Base-by-base conservation (phyloP, 2,113 vertebrate genomes). In the Choloepus hoffmanni region DNA sequence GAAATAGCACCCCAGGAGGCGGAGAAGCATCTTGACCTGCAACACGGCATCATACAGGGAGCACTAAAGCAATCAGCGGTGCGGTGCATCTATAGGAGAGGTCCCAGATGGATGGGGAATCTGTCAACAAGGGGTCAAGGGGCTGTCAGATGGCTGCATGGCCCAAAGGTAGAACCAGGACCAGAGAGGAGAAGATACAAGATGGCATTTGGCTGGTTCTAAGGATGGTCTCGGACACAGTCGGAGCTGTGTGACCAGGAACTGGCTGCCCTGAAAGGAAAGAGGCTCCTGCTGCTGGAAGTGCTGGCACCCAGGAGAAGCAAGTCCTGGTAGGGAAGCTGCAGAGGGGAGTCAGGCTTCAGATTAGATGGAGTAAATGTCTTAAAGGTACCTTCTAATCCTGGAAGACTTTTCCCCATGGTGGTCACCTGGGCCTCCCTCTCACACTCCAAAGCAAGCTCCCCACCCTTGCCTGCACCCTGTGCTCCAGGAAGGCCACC, bases 271-370 rank as follows among this genome's bases (percentile, higher is more conserved):
- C 50, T 50, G 48, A 26, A 45, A 83, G 36, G 10, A 40, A 63
- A 65, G 15, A 1, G 8, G 5, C 24, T 19, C 26, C 62, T 87
- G 85, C 3, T 45, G n/a, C 72, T 5, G 5, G 68, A 76, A 19
- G 33, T 3, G 3, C 40, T 1, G 8, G 16, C 9, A 45, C 13
- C 4, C 24, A 82, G n/a, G 18, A 76, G 48, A 45, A 16, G 4
- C n/a, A 91, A 15, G 0, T 0, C 0, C 26, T 13, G 1, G 12
- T 3, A 30, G 28, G 24, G 18, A 53, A 60, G 36, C 78, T 2
- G 4, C 53, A 14, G 11, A 40, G n/a, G 18, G 40, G 11, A 40
- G 58, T 11, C 23, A 62, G 43, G 24, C 36, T 4, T 48, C 55
- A 43, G 70, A 21, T 24, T 24, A 10, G 45, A 21, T 2, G 23